These are phyloP conservation scores for Cricetomys ansorgei DNA, from an alignment of 2,113 vertebrate genomes.

Conservation along the genomic window DNA sequence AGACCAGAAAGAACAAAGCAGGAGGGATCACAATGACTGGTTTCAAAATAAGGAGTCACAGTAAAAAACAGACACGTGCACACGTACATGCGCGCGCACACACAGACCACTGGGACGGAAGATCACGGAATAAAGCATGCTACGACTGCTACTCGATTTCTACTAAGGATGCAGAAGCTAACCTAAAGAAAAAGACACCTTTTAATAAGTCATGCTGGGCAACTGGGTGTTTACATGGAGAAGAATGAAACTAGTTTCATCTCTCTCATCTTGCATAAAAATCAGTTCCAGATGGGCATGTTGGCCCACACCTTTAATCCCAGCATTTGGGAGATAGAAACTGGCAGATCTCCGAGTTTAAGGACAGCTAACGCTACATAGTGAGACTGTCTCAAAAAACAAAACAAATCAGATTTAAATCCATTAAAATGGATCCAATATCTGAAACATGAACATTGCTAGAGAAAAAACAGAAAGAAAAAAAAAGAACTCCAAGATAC, in stretches of 20 bases:
- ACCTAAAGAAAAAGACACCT: background rate
- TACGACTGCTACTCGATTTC: background rate
- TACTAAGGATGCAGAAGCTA: background rate
- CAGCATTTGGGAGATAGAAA: background rate
- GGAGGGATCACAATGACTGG: background rate
- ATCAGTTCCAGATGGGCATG: background rate
- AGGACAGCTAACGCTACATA: background rate
- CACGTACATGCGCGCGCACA: background rate
- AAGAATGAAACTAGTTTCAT: background rate
- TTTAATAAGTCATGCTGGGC: background rate
- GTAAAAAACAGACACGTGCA: background rate
- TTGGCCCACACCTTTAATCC: background rate
- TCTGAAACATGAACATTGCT: background rate
- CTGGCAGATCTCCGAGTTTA: background rate
- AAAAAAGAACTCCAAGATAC: background rate
- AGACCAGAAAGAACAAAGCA: background rate
- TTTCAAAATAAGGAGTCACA: background rate
- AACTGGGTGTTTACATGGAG: background rate
- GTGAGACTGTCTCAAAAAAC: background rate
- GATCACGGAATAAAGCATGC: background rate
- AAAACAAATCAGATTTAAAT: background rate
- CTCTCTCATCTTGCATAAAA: background rate
- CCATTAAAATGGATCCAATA: background rate
- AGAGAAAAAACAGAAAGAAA: background rate
- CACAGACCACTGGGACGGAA: background rate